phyloP scores from a whole-genome alignment of 2,113 vertebrate genomes.

The Alethe castanea region DNA sequence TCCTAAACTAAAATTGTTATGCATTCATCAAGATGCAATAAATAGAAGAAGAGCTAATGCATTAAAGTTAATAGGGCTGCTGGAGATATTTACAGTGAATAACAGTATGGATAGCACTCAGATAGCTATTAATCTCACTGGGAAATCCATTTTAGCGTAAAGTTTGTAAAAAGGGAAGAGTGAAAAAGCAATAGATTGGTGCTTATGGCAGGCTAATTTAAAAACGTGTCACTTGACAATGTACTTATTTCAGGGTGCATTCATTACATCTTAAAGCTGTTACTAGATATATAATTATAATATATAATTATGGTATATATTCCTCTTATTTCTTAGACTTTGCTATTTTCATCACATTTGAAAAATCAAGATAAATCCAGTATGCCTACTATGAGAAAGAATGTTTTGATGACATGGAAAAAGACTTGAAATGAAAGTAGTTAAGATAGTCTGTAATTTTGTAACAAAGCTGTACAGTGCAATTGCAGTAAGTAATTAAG shows the following conservation, averaged over 20 bases:
- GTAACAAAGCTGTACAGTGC: not conserved
- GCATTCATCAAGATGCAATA: slow-evolving; percentile 50
- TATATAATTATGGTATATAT: not conserved
- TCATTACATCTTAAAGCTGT: not conserved
- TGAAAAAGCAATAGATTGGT: not conserved
- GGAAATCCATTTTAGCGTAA: slow-evolving; percentile 15
- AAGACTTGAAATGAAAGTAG: not conserved
- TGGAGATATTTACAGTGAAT: slow-evolving; percentile 47
- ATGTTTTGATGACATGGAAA: not conserved
- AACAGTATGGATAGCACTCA: not conserved
- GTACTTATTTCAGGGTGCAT: not conserved
- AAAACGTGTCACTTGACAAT: not conserved
- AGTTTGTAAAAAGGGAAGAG: not conserved
- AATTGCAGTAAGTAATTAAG: not conserved
- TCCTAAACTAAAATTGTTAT: slow-evolving; percentile 56
- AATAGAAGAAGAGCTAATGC: slow-evolving; percentile 44
- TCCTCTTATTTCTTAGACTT: not conserved
- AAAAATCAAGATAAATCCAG: not conserved
- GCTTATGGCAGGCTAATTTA: not conserved
- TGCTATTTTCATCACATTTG: not conserved
- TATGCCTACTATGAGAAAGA: not conserved
- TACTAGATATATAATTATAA: not conserved
- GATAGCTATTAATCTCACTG: not conserved
- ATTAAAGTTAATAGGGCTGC: slow-evolving; percentile 56
- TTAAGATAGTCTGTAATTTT: not conserved